A percentile compares a stretch with the other conserved stretches of the same genome.
Evolutionary conservation across 2,113 vertebrate genomes (phyloP).

Genomic region (Chionodraco myersi): DNA sequence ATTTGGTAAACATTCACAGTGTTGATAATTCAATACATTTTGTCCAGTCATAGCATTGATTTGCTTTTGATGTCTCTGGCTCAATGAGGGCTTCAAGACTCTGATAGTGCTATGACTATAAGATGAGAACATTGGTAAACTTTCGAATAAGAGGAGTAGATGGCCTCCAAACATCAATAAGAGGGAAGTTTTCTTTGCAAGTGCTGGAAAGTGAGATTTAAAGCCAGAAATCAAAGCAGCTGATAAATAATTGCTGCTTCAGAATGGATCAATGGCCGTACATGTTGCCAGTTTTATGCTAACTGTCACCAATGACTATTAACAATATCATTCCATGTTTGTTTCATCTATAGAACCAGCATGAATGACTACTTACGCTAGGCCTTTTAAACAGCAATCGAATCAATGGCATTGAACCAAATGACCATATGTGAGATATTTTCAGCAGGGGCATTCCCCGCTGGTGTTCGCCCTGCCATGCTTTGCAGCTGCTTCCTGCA

Average conservation of each 20-base stretch:
- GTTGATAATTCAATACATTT: not conserved
- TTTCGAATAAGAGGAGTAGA: not conserved
- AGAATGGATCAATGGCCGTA: not conserved
- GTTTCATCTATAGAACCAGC: not conserved
- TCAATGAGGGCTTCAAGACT: not conserved
- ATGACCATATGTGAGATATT: conserved; percentile 22
- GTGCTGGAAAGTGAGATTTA: not conserved
- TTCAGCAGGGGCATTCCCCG: conserved; percentile 30
- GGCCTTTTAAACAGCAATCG: not conserved
- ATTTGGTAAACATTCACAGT: not conserved
- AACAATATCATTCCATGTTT: not conserved
- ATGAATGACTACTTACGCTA: not conserved
- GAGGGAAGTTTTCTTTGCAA: not conserved
- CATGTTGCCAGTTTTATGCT: not conserved
- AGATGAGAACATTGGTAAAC: not conserved
- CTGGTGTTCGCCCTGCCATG: conserved; percentile 3
- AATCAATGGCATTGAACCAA: conserved; percentile 11
- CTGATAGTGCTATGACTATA: not conserved
- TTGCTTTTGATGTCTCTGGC: conserved; percentile 5
- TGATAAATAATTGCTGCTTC: not conserved
- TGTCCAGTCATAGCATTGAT: not conserved
- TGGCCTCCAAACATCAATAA: not conserved
- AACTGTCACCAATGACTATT: not conserved
- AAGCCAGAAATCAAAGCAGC: not conserved
- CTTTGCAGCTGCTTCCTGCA: conserved; percentile 50